A percentile compares a stretch with the other conserved stretches of the same genome.
Conservation (phyloP, 23 tunicate genomes). For the Halocynthia aurantium region DNA sequence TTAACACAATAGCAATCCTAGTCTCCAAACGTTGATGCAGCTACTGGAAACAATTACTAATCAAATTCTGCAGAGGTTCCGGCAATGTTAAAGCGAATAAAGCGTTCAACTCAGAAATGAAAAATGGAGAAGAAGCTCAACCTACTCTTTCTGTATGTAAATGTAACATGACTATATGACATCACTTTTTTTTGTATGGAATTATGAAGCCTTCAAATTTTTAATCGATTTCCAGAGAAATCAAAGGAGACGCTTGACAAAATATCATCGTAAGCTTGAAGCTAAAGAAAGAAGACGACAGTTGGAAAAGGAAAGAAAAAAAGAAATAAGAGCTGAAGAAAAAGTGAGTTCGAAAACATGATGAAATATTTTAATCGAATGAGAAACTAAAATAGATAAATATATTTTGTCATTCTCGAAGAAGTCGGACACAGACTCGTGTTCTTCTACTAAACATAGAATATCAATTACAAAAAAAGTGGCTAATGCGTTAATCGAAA, state of each 20-base stretch:
- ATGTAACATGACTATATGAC: background rate
- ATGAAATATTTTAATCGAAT: no score
- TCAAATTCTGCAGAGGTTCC: no score
- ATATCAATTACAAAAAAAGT: constrained; percentile 3
- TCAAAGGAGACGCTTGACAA: constrained; percentile 20
- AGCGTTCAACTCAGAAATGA: no score
- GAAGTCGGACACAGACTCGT: no score
- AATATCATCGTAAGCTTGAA: constrained; percentile 41
- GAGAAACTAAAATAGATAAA: no score
- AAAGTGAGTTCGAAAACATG: background rate
- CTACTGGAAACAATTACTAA: no score
- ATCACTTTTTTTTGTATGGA: background rate
- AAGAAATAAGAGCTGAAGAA: constrained; percentile 32
- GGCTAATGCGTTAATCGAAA: constrained; percentile 16
- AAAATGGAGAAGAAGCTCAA: no score
- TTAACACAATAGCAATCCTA: no score
- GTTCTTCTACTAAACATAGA: no score
- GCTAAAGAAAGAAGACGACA: constrained; percentile 27
- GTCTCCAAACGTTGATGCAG: no score
- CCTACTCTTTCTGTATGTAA: background rate
- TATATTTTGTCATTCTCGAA: no score
- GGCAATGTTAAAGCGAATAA: no score
- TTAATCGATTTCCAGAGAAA: constrained; percentile 24
- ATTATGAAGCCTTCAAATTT: background rate
- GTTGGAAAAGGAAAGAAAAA: constrained; percentile 52